A percentile compares a stretch with the other conserved stretches of the same genome.
These are phyloP conservation scores for Acanthornis magna DNA, from an alignment of 2,797 vertebrate genomes.

Conservation along the genomic window DNA sequence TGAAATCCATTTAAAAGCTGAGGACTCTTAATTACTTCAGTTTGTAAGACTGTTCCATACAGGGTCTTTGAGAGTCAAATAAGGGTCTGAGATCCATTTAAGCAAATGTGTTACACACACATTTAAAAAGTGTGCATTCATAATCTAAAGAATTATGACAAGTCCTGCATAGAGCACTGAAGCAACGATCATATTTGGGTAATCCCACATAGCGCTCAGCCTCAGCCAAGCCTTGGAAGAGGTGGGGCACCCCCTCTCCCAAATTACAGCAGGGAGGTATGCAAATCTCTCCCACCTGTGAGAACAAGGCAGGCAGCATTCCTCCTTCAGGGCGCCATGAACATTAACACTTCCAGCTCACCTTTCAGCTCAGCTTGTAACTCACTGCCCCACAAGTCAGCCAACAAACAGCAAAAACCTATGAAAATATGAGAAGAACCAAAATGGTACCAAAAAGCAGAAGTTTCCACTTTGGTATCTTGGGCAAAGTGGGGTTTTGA, in stretches of 20 bases:
- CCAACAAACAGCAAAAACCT: neutral
- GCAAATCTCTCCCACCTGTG: slow-evolving; percentile 39
- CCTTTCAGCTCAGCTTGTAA: neutral
- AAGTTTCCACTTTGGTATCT: neutral
- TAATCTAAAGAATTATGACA: neutral
- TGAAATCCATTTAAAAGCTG: neutral
- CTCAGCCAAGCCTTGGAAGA: neutral
- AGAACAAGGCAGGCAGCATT: slow-evolving; percentile 49
- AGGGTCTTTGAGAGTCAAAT: neutral
- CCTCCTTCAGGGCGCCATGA: neutral
- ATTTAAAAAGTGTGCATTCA: neutral
- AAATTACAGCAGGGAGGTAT: slow-evolving; percentile 21
- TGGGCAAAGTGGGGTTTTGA: neutral
- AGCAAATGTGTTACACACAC: neutral
- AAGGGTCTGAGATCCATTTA: neutral
- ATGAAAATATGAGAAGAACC: neutral
- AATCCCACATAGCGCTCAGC: neutral
- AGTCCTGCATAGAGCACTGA: neutral
- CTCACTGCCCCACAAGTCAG: neutral
- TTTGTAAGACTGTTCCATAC: neutral
- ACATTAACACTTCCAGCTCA: neutral
- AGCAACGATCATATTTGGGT: neutral
- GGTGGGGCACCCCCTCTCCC: neutral
- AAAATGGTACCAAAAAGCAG: neutral
- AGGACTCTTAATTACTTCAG: neutral